Conservation (phyloP, 2,113 vertebrate genomes). For the Nycticryphes semicollaris region DNA sequence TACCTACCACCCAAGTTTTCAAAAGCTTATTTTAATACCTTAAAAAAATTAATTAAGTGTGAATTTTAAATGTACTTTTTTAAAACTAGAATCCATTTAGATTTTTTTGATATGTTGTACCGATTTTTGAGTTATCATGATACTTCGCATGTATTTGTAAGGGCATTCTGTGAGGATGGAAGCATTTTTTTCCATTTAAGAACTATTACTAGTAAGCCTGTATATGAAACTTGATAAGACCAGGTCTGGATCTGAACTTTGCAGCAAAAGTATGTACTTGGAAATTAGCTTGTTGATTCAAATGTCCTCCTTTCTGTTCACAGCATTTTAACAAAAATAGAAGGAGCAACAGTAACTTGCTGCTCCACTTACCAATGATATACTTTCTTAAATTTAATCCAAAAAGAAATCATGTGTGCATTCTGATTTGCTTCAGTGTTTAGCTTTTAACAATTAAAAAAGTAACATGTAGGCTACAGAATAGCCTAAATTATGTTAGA, state of each 20-base stretch:
- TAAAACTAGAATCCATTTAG: not conserved
- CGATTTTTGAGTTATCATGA: not conserved
- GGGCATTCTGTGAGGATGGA: accelerated
- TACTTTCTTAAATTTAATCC: not conserved
- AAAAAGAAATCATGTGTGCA: not conserved
- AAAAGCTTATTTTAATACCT: not conserved
- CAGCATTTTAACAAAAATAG: not conserved
- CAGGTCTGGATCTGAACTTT: not conserved
- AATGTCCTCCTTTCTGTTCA: not conserved
- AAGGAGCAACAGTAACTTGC: not conserved
- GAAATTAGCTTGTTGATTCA: constrained; percentile 34
- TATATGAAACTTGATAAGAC: not conserved
- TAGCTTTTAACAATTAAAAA: constrained; percentile 2
- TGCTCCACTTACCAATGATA: not conserved
- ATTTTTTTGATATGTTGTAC: not conserved
- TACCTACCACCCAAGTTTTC: not conserved
- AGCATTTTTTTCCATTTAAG: not conserved
- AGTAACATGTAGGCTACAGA: not conserved
- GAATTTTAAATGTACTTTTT: not conserved
- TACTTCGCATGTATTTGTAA: not conserved
- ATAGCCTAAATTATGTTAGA: not conserved
- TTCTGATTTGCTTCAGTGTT: not conserved
- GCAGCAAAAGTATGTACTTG: accelerated
- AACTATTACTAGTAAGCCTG: not conserved
- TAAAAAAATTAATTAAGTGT: not conserved